Base-by-base conservation (phyloP, 2,797 vertebrate genomes). In the Apogon talboti region DNA sequence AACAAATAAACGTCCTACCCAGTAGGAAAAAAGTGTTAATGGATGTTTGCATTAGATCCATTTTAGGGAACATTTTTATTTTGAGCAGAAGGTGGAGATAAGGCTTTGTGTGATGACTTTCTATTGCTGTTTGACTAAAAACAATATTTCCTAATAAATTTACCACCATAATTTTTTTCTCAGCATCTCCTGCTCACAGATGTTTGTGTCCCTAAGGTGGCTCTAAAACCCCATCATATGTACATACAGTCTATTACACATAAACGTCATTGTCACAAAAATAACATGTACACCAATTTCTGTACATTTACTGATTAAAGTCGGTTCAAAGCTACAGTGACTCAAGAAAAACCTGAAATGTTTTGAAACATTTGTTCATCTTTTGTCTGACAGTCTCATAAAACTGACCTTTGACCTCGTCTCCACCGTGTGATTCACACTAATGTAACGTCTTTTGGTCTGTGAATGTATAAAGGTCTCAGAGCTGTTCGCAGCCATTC, bases 21-120 rank as follows among this genome's bases (percentile, higher is more conserved):
- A 96, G 96, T 97, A 98, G 96, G 96, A 94, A 95, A 93, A 94
- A 94, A 90, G 94, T 92, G 93, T 89, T 89, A 94, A 92, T 94
- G 92, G 33, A 9, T 35, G 33, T 35, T 8, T 35, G 33, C 10
- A 35, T 8, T 10, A 35, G 33, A 35, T 2, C 33, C 33, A 35
- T 8, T 35, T 35, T 35, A 35, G 9, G 33, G 33, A 35, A 35
- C 33, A 8, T 35, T 35, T 35, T 9, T 10, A 35, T 35, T 35
- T 35, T 10, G 33, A 35, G 3, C 33, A 35, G 33, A 8, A 10
- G 4, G 24, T 28, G 24, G 24, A 28, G 24, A 28, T 28, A 28
- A 28, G 24, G 24, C 24, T 6, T 28, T 28, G 24, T 24, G 21
- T 28, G 24, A 28, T 28, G 24, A 28, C 24, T 28, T 4, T 28